A percentile compares a stretch with the other conserved stretches of the same genome.
Evolutionary conservation across 2,113 vertebrate genomes (phyloP).

Genomic region (Parus major): DNA sequence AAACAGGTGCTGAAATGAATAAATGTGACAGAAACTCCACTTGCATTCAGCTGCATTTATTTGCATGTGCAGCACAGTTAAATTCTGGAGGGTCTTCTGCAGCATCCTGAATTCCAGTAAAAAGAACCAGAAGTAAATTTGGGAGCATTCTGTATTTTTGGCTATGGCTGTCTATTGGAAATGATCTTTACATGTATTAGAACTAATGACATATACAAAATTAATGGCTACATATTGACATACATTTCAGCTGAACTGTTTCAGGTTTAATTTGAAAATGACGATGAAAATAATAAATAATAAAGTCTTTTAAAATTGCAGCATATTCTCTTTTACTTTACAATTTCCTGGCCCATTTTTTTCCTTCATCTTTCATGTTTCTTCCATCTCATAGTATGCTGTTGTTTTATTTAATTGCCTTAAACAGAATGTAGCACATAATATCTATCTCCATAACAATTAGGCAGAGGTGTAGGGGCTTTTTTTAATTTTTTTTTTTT

Average conservation of each 20-base stretch:
- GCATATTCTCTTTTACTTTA: neutral
- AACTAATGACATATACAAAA: neutral
- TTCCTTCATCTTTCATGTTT: neutral
- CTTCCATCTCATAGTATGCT: neutral
- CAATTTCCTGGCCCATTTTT: neutral
- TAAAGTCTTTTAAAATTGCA: neutral
- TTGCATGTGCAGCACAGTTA: neutral
- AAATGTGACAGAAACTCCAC: neutral
- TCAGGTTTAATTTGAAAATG: neutral
- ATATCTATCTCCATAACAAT: neutral
- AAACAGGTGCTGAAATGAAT: slow-evolving; percentile 14
- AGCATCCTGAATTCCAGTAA: neutral
- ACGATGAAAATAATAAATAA: neutral
- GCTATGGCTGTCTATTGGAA: neutral
- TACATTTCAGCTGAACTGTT: neutral
- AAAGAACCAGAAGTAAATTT: neutral
- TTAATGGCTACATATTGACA: neutral
- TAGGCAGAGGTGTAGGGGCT: neutral
- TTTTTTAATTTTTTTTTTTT: neutral
- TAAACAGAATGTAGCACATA: neutral
- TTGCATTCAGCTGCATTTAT: neutral
- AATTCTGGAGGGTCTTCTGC: neutral
- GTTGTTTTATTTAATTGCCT: neutral
- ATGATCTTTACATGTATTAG: neutral
- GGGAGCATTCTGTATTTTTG: neutral